These are phyloP conservation scores for Leucophora obtusa DNA, from an alignment of 2,888 invertebrate genomes.

Conservation along the genomic window DNA sequence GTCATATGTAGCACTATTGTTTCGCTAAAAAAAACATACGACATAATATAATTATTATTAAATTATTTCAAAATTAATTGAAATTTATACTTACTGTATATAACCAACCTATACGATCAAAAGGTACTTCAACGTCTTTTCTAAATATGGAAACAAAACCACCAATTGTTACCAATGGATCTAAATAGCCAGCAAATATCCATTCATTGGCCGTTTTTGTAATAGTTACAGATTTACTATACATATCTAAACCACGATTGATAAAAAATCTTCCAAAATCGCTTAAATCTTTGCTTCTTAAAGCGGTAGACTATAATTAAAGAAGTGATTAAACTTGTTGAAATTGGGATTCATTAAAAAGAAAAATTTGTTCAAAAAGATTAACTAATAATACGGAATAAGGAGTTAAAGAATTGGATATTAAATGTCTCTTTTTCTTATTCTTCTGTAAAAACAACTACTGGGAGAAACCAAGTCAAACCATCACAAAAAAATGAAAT, in stretches of 20 bases:
- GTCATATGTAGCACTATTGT: conserved; percentile 85
- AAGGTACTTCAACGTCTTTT: conserved; percentile 80
- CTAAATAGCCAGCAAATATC: conserved; percentile 88
- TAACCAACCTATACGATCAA: conserved; percentile 91
- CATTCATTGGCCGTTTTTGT: conserved; percentile 84
- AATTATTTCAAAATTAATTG: background rate
- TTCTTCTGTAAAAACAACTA: too few species aligned
- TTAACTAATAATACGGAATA: too few species aligned
- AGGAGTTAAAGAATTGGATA: too few species aligned
- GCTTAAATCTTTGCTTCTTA: conserved; percentile 80
- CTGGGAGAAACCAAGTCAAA: too few species aligned
- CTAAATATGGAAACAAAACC: conserved; percentile 80
- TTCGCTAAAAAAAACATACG: conserved; percentile 81
- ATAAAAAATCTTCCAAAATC: conserved; percentile 81
- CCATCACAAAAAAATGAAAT: too few species aligned
- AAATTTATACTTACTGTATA: conserved; percentile 80
- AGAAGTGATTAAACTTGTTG: background rate
- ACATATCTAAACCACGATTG: conserved; percentile 78
- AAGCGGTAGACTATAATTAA: conserved; percentile 75
- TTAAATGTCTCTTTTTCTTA: too few species aligned
- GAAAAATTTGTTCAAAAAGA: too few species aligned
- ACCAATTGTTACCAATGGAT: conserved; percentile 84
- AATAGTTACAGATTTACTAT: conserved; percentile 80
- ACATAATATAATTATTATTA: background rate
- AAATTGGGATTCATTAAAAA: too few species aligned